Evolutionary conservation across 2,113 vertebrate genomes (phyloP), one percentile per base, ranked within the genome.

Genomic region (Empidonax traillii): DNA sequence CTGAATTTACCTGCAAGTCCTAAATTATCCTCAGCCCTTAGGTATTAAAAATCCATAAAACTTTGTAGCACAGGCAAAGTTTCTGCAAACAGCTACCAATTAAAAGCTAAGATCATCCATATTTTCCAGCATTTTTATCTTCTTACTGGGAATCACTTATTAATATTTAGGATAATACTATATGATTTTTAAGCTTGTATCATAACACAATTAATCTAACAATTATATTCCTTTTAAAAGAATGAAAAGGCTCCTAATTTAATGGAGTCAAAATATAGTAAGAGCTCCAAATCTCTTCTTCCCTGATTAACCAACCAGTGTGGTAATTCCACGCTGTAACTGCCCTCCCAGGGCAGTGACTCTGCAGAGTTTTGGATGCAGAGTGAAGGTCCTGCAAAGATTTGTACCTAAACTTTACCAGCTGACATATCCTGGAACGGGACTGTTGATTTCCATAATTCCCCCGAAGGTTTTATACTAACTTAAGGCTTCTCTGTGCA

Each of bases 51-150:
- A 10, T 7, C 30, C 9, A 1, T 27, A 8, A 19, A 76, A 62
- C 30, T 15, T 2, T 10, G 2, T 31, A 35, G 12, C 6, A 10
- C 5, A 5, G 31, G 53, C 39, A 55, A 59, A 47, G 35, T 35
- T 91, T 47, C 74, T 65, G 46, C 28, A 12, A 43, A 31, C 13
- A 72, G 13, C 23, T 62, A 46, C 3, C 16, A 46, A 73, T 31
- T 63, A 24, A 10, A 35, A 89, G 52, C 14, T 39, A 24, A 53
- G 35, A 17, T 61, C 12, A 43, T 44, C 37, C 0, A 0, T 46
- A 4, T 80, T 46, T 85, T 43, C 49, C 23, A 46, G 12, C 1
- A 1, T 39, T 28, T 76, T 66, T 62, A 62, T n/a, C 35, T 62
- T 46, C 10, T 46, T 75, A 47, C 27, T 35, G 46, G 43, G 21